Conservation (phyloP, 2,888 invertebrate species). For the Omphaloscelis lunosa region DNA sequence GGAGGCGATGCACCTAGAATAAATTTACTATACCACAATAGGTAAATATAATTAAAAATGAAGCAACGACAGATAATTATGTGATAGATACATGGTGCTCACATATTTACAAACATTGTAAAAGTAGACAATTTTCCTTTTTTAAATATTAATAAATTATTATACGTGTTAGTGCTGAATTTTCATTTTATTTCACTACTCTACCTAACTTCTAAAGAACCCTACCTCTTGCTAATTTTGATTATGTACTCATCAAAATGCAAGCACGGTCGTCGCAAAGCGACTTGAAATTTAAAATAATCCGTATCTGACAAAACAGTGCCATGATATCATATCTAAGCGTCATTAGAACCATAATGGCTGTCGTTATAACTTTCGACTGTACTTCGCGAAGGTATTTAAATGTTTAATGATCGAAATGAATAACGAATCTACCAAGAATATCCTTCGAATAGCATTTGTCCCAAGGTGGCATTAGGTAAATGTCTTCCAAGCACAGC, state of each 20-base stretch:
- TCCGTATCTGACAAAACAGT: constrained; percentile 1
- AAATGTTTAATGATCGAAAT: constrained; percentile 9
- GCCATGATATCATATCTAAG: constrained; percentile 4
- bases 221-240: too few species aligned
- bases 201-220: too few species aligned
- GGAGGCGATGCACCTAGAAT: too few species aligned
- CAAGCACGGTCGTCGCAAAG: neutral
- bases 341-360: constrained; percentile 20
- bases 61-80: too few species aligned
- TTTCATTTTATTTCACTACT: too few species aligned
- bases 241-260: constrained; percentile 1
- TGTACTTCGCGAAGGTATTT: constrained; percentile 7
- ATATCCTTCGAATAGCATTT: neutral
- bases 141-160: too few species aligned
- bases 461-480: neutral
- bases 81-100: too few species aligned
- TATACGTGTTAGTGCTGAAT: too few species aligned
- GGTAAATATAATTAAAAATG: too few species aligned
- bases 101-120: too few species aligned
- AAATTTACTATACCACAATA: too few species aligned
- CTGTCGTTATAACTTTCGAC: constrained; percentile 23
- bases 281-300: constrained; percentile 9
- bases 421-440: neutral
- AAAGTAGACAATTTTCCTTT: too few species aligned
- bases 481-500: neutral